Conservation (phyloP, 2,113 vertebrate genomes). For the Brachyhypopomus occidentalis region DNA sequence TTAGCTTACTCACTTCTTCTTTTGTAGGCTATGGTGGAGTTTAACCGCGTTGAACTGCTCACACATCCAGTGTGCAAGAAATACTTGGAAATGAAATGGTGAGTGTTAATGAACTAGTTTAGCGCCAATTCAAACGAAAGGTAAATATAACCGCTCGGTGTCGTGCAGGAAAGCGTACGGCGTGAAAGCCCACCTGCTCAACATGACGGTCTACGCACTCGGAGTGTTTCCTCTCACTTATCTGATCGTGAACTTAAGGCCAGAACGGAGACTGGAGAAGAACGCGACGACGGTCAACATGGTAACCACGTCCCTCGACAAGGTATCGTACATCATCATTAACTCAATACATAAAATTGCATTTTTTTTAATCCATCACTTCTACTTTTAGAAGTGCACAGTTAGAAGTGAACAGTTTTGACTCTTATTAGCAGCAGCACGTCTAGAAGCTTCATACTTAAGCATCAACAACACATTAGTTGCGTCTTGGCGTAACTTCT, state of each 20-base stretch:
- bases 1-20: neutral
- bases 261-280: slow-evolving; percentile 50
- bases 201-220: slow-evolving; percentile 80
- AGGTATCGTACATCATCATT: slow-evolving; percentile 37
- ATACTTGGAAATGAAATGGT: slow-evolving; percentile 91
- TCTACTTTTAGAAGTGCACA: too few relatives aligned
- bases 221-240: slow-evolving; percentile 83
- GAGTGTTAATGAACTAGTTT: slow-evolving; percentile 41
- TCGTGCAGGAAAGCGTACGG: slow-evolving; percentile 82
- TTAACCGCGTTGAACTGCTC: slow-evolving; percentile 83
- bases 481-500: too few relatives aligned
- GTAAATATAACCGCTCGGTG: neutral
- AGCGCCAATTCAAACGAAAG: too few relatives aligned
- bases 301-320: slow-evolving; percentile 45
- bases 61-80: slow-evolving; percentile 86
- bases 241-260: slow-evolving; percentile 76
- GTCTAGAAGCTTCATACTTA: too few relatives aligned
- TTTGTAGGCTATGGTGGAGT: slow-evolving; percentile 81
- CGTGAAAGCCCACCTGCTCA: slow-evolving; percentile 83
- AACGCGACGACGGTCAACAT: slow-evolving; percentile 50
- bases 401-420: too few relatives aligned
- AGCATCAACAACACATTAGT: too few relatives aligned
- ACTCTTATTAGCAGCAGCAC: too few relatives aligned
- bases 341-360: neutral
- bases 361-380: too few relatives aligned